Evolutionary conservation across 2,797 vertebrate genomes (phyloP), one percentile per base, ranked within the genome.

Genomic region (Clarias fuscus): DNA sequence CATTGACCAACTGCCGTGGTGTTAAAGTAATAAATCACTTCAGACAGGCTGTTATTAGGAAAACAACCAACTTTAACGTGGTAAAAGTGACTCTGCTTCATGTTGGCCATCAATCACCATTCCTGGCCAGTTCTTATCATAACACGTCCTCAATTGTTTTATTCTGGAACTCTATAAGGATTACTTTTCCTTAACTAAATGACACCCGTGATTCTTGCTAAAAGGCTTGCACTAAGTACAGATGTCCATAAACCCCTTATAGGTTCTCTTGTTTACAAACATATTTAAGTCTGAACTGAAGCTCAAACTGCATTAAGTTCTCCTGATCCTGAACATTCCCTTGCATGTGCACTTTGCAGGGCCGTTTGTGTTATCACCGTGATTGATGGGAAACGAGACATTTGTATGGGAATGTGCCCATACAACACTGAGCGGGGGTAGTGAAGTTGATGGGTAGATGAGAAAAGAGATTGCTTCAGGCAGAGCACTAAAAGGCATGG

Each of bases 401-500:
- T 78, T 33, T 65, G 37, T 65, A 65, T 81, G 78, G 37, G 78
- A 48, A 48, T 27, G 22, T 2, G 15, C 24, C 48, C 15, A 65
- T 40, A 27, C 37, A 81, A 40, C 79, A 24, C 37, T 11, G 22
- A 14, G 37, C 22, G 58, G n/a, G 71, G 82, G 62, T 85, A 64
- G 75, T 53, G 43, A 72, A 59, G 65, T 33, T 56, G 33, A 30
- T 53, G 56, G 43, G 22, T 78, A 79, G 71, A 71, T 82, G 82
- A 78, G 58, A 71, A 84, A 76, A 27, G 30, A 72, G 71, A 78
- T 40, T 56, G 62, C 82, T 78, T 56, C 20, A 5, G 77, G 86
- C 71, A 17, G 48, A 70, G 30, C 73, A 64, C 80, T 84, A 15
- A 82, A 77, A 81, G 61, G 59, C 81, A 88, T 85, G 85, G 17